These are phyloP conservation scores for Brachionus paranguensis DNA, from an alignment of 1,140 invertebrate species.

Conservation along the genomic window DNA sequence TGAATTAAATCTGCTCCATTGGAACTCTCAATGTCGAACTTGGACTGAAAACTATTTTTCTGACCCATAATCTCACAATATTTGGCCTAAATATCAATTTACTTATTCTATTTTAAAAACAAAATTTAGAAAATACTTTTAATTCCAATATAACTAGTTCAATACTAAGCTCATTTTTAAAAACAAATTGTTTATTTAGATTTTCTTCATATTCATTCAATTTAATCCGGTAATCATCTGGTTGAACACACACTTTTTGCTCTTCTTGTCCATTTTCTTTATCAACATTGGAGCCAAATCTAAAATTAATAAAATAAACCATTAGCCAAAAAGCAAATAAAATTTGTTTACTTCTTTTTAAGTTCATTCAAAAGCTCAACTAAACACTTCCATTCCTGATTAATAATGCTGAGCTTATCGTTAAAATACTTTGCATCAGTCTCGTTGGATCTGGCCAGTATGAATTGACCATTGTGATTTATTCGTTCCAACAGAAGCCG, in stretches of 20 bases:
- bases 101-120: neutral
- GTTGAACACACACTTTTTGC: neutral
- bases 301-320: neutral
- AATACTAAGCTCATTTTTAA: neutral
- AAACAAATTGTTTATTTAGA: neutral
- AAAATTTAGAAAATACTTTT: neutral
- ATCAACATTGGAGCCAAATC: neutral
- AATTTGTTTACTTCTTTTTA: slow-evolving; percentile 11
- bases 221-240: neutral
- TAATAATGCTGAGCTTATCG: neutral
- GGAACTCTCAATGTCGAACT: neutral
- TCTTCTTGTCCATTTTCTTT: neutral
- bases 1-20: neutral
- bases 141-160: neutral
- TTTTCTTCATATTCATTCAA: neutral
- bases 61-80: neutral
- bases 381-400: slow-evolving; percentile 33
- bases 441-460: neutral
- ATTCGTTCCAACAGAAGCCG: slow-evolving; percentile 13
- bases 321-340: neutral
- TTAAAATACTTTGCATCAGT: neutral
- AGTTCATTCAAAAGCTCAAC: neutral
- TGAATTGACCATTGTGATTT: slow-evolving; percentile 8
- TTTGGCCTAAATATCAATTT: neutral
- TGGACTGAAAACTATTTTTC: neutral